Evolutionary conservation across 2,888 invertebrate species (phyloP).

Genomic region (Drosophila barbarae): DNA sequence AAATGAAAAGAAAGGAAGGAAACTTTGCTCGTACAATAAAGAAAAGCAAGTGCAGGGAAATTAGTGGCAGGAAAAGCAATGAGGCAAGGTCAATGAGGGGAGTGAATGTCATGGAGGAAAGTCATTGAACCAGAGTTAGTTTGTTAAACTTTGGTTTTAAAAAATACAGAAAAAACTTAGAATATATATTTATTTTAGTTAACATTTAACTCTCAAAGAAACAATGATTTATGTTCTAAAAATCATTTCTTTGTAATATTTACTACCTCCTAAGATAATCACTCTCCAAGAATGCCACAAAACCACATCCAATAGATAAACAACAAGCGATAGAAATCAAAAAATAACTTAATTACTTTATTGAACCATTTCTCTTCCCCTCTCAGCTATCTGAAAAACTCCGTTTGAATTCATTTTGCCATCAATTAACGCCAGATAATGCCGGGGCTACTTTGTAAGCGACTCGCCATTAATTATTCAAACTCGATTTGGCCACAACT

Average conservation of each 20-base stretch:
- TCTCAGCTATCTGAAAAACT: slow-evolving; percentile 11
- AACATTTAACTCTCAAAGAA: neutral
- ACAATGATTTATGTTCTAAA: neutral
- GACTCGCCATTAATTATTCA: slow-evolving; percentile 43
- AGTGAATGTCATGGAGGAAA: slow-evolving; percentile 13
- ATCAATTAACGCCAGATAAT: slow-evolving; percentile 41
- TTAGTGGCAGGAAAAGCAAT: slow-evolving; percentile 40
- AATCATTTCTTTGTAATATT: neutral
- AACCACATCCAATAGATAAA: neutral
- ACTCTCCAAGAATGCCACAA: neutral
- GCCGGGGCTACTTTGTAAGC: slow-evolving; percentile 32
- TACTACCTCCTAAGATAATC: no score
- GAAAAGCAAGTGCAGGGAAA: slow-evolving; percentile 34
- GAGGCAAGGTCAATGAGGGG: slow-evolving; percentile 37
- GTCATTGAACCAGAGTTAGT: slow-evolving; percentile 45
- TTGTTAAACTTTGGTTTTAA: neutral
- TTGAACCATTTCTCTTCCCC: slow-evolving; percentile 15
- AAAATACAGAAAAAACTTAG: neutral
- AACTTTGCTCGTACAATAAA: slow-evolving; percentile 24
- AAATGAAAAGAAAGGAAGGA: slow-evolving; percentile 44
- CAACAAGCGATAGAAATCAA: neutral
- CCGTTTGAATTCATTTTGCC: slow-evolving; percentile 31
- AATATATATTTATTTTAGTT: no score
- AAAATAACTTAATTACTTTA: slow-evolving; percentile 27
- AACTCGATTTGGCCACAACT: slow-evolving; percentile 36